Evolutionary conservation across 2,113 vertebrate genomes (phyloP), one percentile per base, ranked within the genome.

Genomic region (Pangasianodon gigas): DNA sequence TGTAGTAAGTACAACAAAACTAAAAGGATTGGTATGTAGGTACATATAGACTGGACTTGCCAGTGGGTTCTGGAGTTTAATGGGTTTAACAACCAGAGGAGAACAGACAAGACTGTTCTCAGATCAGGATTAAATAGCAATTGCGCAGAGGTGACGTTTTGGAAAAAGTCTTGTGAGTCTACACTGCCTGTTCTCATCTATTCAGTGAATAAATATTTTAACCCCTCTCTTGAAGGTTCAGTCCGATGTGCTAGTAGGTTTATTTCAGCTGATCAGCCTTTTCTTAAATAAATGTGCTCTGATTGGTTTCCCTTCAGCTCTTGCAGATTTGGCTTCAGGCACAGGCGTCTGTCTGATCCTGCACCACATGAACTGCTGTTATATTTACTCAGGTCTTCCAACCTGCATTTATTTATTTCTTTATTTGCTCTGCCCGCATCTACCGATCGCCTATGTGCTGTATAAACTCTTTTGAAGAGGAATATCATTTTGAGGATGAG

Each of bases 401-500:
- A 80, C 62, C 89, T 82, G 89, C 62, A 74, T 80, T 87, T 74
- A 44, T 89, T 89, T 79, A 51, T 86, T 86, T 32, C 26, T 60
- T 65, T 37, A 32, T 21, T 71, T 56, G 16, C 16, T 56, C 56
- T 26, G 46, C 65, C 51, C 21, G 0, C 71, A 41, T 48, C 19
- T 26, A n/a, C 67, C 74, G 60, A 29, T 85, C 89, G 51, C 84
- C 58, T 87, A 81, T 46, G 77, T 87, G 90, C 82, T 56, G 88
- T 86, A 81, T 81, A 88, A 77, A 87, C 65, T 87, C 80, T 91
- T 93, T 93, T 89, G 75, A 92, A 90, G 89, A 93, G 88, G 77
- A 91, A 90, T 87, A 89, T 86, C 87, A 87, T 91, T 91, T 83
- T 67, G 71, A 67, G 89, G 87, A 87, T 85, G 90, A 92, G 86